Evolutionary conservation across 2,113 vertebrate species (phyloP).

Genomic region (Sphyrna mokarran): DNA sequence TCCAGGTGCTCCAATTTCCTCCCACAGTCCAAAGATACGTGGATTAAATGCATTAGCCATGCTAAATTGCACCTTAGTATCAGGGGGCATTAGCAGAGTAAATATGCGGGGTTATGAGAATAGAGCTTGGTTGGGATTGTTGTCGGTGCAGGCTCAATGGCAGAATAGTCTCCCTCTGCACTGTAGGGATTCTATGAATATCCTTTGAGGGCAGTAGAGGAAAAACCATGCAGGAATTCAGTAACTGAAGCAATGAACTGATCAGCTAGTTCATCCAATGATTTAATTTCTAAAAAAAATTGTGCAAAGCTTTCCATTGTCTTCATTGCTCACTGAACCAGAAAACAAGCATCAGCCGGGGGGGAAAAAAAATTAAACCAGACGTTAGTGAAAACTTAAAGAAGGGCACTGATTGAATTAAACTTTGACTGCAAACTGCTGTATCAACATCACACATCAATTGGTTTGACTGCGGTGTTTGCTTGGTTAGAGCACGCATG

Average conservation of each 20-base stretch:
- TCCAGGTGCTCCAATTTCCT: too few species aligned
- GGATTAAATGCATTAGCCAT: too few species aligned
- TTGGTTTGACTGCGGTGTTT: constrained; percentile 11
- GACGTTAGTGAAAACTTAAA: background rate
- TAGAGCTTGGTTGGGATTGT: too few species aligned
- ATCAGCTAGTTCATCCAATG: background rate
- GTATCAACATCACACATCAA: constrained; percentile 35
- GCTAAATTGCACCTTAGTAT: too few species aligned
- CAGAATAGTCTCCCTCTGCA: too few species aligned
- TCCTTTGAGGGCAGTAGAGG: background rate
- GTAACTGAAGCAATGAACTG: background rate
- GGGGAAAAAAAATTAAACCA: background rate
- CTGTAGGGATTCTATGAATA: background rate
- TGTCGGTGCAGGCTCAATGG: too few species aligned
- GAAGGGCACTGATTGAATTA: background rate
- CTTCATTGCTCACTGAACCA: constrained; percentile 9
- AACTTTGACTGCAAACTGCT: constrained; percentile 33
- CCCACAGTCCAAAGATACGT: too few species aligned
- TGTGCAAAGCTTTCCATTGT: background rate
- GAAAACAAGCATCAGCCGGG: background rate
- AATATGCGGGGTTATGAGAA: too few species aligned
- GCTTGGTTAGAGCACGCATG: background rate
- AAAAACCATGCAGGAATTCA: background rate
- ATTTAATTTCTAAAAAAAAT: background rate
- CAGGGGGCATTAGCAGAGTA: too few species aligned